Evolutionary conservation across 2,113 vertebrate genomes (phyloP).

Genomic region (Lophura nycthemera): DNA sequence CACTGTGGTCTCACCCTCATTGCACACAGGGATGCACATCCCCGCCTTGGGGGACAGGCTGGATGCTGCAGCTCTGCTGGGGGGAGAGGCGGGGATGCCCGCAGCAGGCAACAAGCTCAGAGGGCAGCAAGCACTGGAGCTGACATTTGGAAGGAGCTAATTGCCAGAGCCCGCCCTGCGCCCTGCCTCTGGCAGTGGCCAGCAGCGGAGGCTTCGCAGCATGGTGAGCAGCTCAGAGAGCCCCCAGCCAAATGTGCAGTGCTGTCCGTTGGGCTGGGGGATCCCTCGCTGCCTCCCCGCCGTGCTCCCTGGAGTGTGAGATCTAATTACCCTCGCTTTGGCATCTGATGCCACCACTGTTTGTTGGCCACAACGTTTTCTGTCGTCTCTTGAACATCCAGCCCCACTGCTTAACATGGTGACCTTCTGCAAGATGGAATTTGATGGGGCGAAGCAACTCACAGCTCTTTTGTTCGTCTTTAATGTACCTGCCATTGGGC

Average conservation of each 20-base stretch:
- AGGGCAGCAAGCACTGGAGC: neutral
- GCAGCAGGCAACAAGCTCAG: neutral
- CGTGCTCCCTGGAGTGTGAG: conserved; percentile 39
- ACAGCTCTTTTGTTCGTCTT: fast-evolving
- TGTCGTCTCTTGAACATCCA: neutral
- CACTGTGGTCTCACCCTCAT: fast-evolving
- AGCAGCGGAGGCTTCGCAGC: neutral
- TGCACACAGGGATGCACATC: neutral
- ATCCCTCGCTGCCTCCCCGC: neutral
- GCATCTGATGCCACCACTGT: neutral
- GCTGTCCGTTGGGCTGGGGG: conserved; percentile 7
- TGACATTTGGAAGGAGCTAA: neutral
- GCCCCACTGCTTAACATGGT: fast-evolving
- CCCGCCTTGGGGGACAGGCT: neutral
- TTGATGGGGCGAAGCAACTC: fast-evolving
- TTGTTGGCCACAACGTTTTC: neutral
- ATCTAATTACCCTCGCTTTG: conserved; percentile 10
- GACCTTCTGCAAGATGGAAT: neutral
- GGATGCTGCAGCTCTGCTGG: fast-evolving
- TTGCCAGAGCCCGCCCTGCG: neutral
- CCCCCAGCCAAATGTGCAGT: conserved; percentile 45
- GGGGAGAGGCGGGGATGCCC: neutral
- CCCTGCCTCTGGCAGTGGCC: neutral
- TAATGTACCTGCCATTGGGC: fast-evolving
- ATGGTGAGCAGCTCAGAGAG: neutral